Evolutionary conservation across 92 coral and sea anemone genomes (phyloP), one percentile per base, ranked within the genome.

Genomic region (Isaurus tuberculatus): DNA sequence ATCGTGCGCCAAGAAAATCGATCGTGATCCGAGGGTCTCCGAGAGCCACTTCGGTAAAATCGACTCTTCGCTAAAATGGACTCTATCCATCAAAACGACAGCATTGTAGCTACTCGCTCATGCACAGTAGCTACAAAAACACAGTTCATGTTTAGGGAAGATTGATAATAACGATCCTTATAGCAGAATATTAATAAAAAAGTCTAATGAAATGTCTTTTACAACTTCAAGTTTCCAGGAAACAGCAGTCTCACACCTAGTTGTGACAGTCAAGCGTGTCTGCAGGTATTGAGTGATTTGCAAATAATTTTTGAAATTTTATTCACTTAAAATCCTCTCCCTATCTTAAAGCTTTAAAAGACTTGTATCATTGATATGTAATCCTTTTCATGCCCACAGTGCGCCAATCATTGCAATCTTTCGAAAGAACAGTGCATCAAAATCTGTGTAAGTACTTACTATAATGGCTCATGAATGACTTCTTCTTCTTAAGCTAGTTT

Each of bases 401-500:
- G 75, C 27, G 16, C 75, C 23, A 29, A 10, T n/a, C 28, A n/a
- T 22, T 70, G 75, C 22, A 22, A 19, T 42, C 53, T 11, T 37
- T 22, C 75, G 30, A 70, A 70, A 40, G 75, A 70, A 43, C 53
- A 70, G 20, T 70, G 75, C 32, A 8, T 70, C 31, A 40, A 70
- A 70, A 43, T 2, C 57, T 70, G 75, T 16, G 75, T 70, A 42
- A 70, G 75, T 70, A 70, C 10, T 30, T n/a, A n/a, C n/a, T n/a
- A n/a, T 9, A 11, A 67, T 32, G 8, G 72, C 40, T 67, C 26
- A 30, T 67, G 3, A 15, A 30, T 19, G 17, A 1, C 13, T 8
- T 26, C 20, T n/a, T n/a, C n/a, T n/a, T n/a, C n/a, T n/a, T n/a
- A n/a, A n/a, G n/a, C n/a, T n/a, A n/a, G n/a, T n/a, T n/a, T n/a